Conservation (phyloP, 2,888 invertebrate species). For the Synergus japonicus region DNA sequence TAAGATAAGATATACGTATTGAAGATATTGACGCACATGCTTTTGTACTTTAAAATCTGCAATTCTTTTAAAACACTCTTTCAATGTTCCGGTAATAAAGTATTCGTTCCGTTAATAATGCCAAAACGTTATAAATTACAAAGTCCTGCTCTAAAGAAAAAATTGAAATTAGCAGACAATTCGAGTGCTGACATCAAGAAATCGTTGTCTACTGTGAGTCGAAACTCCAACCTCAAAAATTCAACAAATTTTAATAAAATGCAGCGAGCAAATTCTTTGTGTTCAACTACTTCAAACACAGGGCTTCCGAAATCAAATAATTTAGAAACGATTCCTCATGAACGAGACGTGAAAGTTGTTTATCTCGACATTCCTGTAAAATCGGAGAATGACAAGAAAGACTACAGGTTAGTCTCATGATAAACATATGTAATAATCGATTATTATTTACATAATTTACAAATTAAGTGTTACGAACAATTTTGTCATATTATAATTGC, state of each 20-base stretch:
- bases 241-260: conserved; percentile 10
- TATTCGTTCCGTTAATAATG: background rate
- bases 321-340: conserved; percentile 16
- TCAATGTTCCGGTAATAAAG: conserved; percentile 14
- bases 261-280: background rate
- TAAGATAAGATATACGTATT: too few relatives aligned
- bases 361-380: conserved; percentile 82
- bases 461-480: background rate
- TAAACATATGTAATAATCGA: background rate
- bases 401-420: conserved; percentile 81
- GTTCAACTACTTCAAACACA: background rate
- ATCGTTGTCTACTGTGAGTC: background rate
- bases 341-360: conserved; percentile 53
- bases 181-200: background rate
- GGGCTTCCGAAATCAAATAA: background rate
- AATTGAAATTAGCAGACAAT: conserved; percentile 2
- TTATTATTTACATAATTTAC: background rate
- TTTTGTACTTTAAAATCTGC: background rate
- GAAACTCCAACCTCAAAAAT: background rate
- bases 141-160: conserved; percentile 1
- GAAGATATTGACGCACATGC: background rate
- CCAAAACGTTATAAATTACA: conserved; percentile 24
- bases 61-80: background rate
- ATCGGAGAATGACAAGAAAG: conserved; percentile 87
- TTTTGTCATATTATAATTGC: too few relatives aligned